phyloP scores from a whole-genome alignment of 2,113 vertebrate genomes.

The Heterotilapia buettikoferi region DNA sequence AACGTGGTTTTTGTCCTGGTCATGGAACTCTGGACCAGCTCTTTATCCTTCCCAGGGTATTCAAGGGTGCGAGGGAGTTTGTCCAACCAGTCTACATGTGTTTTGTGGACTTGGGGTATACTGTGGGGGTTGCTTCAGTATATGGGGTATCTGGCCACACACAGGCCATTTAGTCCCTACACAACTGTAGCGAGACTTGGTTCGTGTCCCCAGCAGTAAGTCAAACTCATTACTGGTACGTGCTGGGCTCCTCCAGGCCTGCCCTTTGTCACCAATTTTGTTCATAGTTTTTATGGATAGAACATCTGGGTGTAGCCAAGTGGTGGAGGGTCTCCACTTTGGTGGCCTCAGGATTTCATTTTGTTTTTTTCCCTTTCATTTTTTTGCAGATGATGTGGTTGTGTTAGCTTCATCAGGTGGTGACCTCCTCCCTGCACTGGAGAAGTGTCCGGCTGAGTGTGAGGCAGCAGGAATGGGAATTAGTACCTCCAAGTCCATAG shows the following conservation, averaged over 20 bases:
- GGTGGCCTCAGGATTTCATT: background rate
- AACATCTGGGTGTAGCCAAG: background rate
- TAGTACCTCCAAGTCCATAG: background rate
- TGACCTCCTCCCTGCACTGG: background rate
- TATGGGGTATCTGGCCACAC: rapidly evolving
- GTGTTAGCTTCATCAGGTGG: background rate
- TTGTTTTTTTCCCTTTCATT: background rate
- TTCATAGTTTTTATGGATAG: background rate
- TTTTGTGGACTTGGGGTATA: background rate
- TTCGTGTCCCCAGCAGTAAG: background rate
- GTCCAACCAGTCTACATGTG: background rate
- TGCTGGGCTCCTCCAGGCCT: background rate
- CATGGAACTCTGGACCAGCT: background rate
- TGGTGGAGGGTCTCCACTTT: background rate
- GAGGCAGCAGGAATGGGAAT: background rate
- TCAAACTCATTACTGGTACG: rapidly evolving
- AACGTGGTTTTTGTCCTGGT: background rate
- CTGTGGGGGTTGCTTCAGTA: background rate
- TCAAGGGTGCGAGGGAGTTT: background rate
- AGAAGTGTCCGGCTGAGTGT: background rate
- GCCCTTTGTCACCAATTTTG: background rate
- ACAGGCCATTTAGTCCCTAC: background rate
- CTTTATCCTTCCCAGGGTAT: background rate
- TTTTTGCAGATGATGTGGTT: background rate
- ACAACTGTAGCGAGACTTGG: background rate